Base-by-base conservation (phyloP, 1,140 invertebrate genomes). In the Trichomalopsis sarcophagae region DNA sequence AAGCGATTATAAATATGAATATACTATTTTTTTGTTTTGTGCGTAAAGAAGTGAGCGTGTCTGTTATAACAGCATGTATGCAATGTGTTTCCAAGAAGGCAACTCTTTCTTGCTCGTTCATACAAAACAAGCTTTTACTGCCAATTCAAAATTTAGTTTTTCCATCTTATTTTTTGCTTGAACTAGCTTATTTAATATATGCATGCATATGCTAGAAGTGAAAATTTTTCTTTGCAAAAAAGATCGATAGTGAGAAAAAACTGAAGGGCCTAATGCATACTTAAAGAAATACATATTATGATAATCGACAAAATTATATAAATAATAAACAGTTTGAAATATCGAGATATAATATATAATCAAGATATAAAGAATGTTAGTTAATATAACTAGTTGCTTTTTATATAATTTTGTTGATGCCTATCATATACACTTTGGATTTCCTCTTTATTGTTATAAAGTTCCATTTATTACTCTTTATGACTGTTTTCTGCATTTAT, bases 401-500 rank as follows among this genome's bases (percentile, higher is more conserved):
- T 82, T 55, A 76, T 23, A 17, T 69, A 81, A 81, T 81, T 73
- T 62, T 76, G 50, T 84, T 17, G n/a, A 77, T 71, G 66, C 1
- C 9, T 50, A 33, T 23, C 13, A 47, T 47, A 13, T 40, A 23
- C 4, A 10, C 23, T 71, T 55, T 1, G 77, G 14, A 47, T n/a
- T 33, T 11, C 21, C 9, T 44, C 2, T n/a, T 5, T 10, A 62
- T 62, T 36, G 9, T 73, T 33, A 79, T 13, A 66, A 75, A 81
- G 78, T 84, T 84, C 78, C 84, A 76, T 84, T 75, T n/a, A 69
- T 84, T 55, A 84, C n/a, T 74, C 6, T 69, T 81, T 81, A 68
- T 33, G 84, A 85, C 84, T 85, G 84, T 80, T 74, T 23, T 21
- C 11, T 85, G 78, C 84, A 85, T 85, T 85, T 85, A 85, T 81